Evolutionary conservation across 2,113 vertebrate genomes (phyloP), one percentile per base, ranked within the genome.

Genomic region (Vombatus ursinus): DNA sequence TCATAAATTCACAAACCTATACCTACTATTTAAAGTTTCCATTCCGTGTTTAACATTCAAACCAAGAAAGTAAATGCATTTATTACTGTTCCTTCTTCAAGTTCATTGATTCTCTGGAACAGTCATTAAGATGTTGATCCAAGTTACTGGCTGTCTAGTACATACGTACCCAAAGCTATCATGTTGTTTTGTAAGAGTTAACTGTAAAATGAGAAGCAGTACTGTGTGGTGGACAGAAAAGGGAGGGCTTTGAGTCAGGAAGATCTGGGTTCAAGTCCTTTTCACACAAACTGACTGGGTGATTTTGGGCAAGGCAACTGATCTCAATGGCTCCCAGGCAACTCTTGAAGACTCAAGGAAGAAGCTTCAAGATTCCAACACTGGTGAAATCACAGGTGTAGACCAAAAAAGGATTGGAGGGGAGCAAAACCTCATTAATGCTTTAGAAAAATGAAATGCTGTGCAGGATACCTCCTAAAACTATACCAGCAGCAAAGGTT

Each of bases 111-210:
- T 91, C 16, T 52, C 37, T 19, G 50, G 50, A 37, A 11, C 19
- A 0, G 0, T 9, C 90, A 1, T 4, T 0, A 48, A 44, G n/a
- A 47, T 23, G 91, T 9, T 49, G 28, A 10, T 19, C 0, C 16
- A 84, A 14, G n/a, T 3, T 25, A 51, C 52, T 95, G 23, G n/a
- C 47, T 14, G 47, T 92, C 9, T 68, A 19, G 14, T 77, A 19
- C 12, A 77, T 22, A 77, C 22, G 68, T 37, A 77, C 68, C 37
- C n/a, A 84, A 44, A 84, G 68, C 19, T 44, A 44, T 7, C 26
- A 44, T 84, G n/a, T 84, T 44, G n/a, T 84, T 84, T 84, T 44
- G 68, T 84, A 7, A 84, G 16, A 14, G 6, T 84, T 84, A 44
- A 44, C 1, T 84, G 37, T 5, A 44, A 44, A 44, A 44, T 84